A percentile compares a stretch with the other conserved stretches of the same genome.
phyloP scores from a whole-genome alignment of 1,140 invertebrate species.

The Zaprionus gabonicus region DNA sequence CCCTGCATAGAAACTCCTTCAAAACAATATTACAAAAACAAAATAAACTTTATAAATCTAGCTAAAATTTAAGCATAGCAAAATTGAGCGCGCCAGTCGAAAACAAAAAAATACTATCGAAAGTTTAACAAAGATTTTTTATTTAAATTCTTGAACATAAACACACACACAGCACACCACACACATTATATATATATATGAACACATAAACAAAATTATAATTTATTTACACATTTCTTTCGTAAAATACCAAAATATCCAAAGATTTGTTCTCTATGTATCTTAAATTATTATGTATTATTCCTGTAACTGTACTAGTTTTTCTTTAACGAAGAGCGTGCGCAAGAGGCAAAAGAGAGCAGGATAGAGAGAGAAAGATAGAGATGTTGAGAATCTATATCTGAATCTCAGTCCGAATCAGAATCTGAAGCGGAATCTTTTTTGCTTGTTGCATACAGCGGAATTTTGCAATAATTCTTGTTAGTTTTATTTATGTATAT shows the following conservation, averaged over 20 bases:
- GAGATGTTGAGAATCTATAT: not conserved
- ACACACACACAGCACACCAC: constrained; percentile 19
- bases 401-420: not conserved
- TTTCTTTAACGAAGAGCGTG: constrained; percentile 25
- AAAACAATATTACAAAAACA: constrained; percentile 18
- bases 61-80: constrained; percentile 59
- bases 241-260: constrained; percentile 41
- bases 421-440: constrained; percentile 3
- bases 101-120: constrained; percentile 11
- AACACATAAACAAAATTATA: constrained; percentile 38
- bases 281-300: constrained; percentile 29
- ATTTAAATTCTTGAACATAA: constrained; percentile 27
- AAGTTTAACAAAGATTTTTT: constrained; percentile 27
- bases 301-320: constrained; percentile 35
- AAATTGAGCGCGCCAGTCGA: constrained; percentile 46
- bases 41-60: constrained; percentile 30
- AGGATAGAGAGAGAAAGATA: not conserved
- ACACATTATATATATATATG: constrained; percentile 12
- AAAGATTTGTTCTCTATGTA: constrained; percentile 53
- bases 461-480: constrained; percentile 43
- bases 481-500: constrained; percentile 32
- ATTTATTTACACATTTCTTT: constrained; percentile 38
- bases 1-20: constrained; percentile 28
- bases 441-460: constrained; percentile 30
- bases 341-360: constrained; percentile 10